Conservation (phyloP, 2,113 vertebrate genomes). For the Archilochus colubris region DNA sequence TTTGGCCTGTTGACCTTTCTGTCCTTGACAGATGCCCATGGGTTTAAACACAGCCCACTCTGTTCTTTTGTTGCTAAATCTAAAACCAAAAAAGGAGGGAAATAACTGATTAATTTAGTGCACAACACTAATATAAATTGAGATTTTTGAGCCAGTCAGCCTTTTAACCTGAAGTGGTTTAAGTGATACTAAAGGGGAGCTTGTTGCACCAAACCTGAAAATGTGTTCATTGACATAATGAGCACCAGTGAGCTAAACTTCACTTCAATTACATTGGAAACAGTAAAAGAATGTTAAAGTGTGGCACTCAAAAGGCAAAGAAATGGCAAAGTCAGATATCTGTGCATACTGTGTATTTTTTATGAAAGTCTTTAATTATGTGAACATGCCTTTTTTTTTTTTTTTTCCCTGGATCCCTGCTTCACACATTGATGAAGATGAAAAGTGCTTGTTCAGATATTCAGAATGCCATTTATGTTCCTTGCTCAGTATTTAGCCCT, state of each 20-base stretch:
- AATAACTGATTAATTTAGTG: neutral
- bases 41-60: neutral
- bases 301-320: neutral
- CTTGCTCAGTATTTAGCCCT: neutral
- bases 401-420: neutral
- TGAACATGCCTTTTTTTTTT: neutral
- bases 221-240: neutral
- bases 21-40: neutral
- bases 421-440: neutral
- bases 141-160: neutral
- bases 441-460: neutral
- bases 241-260: neutral
- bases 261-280: neutral
- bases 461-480: neutral
- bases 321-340: neutral
- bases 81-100: neutral
- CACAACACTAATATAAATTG: neutral
- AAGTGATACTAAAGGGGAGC: neutral
- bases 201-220: constrained; percentile 13
- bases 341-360: neutral
- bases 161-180: constrained; percentile 2
- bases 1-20: constrained; percentile 39
- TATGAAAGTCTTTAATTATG: neutral
- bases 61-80: neutral
- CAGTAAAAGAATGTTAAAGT: neutral